Percentiles rank a stretch among this genome's conserved stretches.
Conservation (phyloP, 2,113 vertebrate genomes). For the Dissostichus mawsoni region DNA sequence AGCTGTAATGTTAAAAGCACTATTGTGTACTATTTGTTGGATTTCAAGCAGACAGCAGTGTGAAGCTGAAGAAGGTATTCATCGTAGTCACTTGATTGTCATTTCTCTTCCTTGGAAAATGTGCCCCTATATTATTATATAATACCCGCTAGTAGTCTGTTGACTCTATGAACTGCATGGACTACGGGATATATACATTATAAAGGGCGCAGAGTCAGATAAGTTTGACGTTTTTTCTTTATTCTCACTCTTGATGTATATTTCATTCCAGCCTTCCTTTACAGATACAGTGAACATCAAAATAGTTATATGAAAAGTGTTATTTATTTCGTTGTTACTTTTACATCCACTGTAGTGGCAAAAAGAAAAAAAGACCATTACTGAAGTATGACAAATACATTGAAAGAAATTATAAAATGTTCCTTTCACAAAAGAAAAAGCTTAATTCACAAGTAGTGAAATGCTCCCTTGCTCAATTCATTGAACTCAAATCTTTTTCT, state of each 20-base stretch:
- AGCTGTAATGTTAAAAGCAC: conserved; percentile 23
- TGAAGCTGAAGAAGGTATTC: conserved; percentile 33
- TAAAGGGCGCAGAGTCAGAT: too few species aligned
- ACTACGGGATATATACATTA: too few species aligned
- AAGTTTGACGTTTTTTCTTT: neutral
- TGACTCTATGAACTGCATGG: neutral
- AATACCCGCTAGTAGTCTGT: too few species aligned
- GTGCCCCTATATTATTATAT: too few species aligned
- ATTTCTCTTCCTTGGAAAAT: neutral
- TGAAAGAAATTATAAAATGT: neutral
- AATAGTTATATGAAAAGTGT: neutral
- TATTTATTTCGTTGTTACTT: too few species aligned
- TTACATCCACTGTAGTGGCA: too few species aligned
- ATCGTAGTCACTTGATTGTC: neutral
- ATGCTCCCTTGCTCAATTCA: neutral
- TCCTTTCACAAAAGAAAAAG: too few species aligned
- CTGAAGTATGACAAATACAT: neutral
- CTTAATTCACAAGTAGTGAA: neutral
- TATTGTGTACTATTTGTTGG: neutral
- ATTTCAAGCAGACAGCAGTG: conserved; percentile 24
- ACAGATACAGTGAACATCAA: neutral
- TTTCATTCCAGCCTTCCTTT: neutral
- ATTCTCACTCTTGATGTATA: neutral
- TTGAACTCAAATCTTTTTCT: neutral
- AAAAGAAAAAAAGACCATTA: neutral